A percentile compares a stretch with the other conserved stretches of the same genome.
Conservation (phyloP, 2,113 vertebrate genomes). For the Ursus arctos region DNA sequence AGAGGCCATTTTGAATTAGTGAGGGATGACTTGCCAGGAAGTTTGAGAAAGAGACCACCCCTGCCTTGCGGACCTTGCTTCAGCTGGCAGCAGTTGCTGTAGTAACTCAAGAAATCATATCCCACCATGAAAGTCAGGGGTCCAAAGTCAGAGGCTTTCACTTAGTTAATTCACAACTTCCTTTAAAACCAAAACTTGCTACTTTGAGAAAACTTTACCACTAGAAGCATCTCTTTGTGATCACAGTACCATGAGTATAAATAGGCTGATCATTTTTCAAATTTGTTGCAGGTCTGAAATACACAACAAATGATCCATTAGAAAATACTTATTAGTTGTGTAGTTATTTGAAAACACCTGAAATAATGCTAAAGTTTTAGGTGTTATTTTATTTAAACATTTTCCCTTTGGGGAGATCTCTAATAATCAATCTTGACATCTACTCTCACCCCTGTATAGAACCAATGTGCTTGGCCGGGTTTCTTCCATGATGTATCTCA, state of each 20-base stretch:
- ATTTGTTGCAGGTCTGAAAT: neutral
- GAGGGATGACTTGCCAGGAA: neutral
- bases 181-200: neutral
- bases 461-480: slow-evolving; percentile 10
- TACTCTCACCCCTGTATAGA: slow-evolving; percentile 57
- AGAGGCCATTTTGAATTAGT: neutral
- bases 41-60: neutral
- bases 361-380: slow-evolving; percentile 49
- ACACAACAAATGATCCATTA: neutral
- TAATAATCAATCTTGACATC: slow-evolving; percentile 59
- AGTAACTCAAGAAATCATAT: neutral
- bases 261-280: neutral
- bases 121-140: neutral
- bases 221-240: neutral
- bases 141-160: neutral
- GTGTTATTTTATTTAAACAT: slow-evolving; percentile 68
- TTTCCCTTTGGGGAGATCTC: slow-evolving; percentile 28
- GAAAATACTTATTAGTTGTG: neutral
- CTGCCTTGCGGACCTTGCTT: neutral
- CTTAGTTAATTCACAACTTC: neutral
- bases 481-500: slow-evolving; percentile 60
- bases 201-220: neutral
- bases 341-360: slow-evolving; percentile 50
- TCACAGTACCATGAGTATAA: neutral
- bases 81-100: neutral